Base-by-base conservation (phyloP, 2,113 vertebrate genomes). In the Neotoma lepida region DNA sequence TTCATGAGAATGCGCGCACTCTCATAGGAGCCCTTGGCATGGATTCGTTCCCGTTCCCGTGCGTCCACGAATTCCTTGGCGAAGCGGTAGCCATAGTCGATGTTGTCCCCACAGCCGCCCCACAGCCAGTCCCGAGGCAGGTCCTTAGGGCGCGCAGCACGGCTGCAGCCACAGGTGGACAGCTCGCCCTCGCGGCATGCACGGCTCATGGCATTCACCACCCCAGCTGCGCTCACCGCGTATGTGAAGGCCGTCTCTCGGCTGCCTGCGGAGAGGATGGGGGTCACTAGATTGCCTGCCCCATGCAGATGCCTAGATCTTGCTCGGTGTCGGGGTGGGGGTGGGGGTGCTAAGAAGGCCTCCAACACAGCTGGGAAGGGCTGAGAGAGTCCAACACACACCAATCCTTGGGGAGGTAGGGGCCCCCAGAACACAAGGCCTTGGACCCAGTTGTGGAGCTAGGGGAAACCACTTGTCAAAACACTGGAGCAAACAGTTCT, bases 61-160 rank as follows among this genome's bases (percentile, higher is more conserved):
- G 99, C 99, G 0, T 99, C 99, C 96, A 99, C 99, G 35, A 99
- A 99, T 98, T 99, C 99, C 97, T 99, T 99, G 95, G 99, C 99
- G 68, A 99, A 99, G 97, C 99, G 99, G 90, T 99, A 99, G 44
- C 99, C 99, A 0, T 99, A 99, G 94, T 99, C 99, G 35, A 99
- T 98, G 98, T 99, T 99, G 97, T 99, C 99, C 2, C 99, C 99
- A 8, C 99, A 99, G 98, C 99, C 99, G 4, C 99, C 99, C 99
- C 99, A 99, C 93, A 99, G 98, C 99, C 99, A 99, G 98, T 99
- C 99, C 94, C 99, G 98, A 15, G 99, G 99, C 93, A 99, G 98
- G 93, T 99, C 99, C 98, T 99, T 99, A 93, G 99, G 99, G 13
- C 99, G 98, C 0, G 99, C 99, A 0, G 99, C 99, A 0, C 99